phyloP scores from a whole-genome alignment of 2,888 invertebrate species.

The Aphrophora alni region DNA sequence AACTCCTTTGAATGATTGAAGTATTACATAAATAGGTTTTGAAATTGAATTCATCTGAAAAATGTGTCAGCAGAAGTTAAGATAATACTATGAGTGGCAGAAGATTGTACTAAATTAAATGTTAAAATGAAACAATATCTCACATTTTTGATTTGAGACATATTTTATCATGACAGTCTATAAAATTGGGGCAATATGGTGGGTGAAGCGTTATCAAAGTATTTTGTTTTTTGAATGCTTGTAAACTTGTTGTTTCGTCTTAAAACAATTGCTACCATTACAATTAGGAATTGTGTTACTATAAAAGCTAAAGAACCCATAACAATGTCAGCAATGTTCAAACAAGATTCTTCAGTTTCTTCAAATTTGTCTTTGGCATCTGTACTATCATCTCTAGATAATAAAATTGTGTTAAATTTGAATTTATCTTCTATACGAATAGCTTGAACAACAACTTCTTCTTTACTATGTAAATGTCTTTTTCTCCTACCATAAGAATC shows the following conservation, averaged over 20 bases:
- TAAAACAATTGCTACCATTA: not conserved
- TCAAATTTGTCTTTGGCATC: not conserved
- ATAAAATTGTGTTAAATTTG: conserved; percentile 33
- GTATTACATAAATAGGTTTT: too few relatives aligned
- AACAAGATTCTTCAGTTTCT: not conserved
- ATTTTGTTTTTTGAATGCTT: not conserved
- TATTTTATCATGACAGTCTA: not conserved
- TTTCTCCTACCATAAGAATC: conserved; percentile 84
- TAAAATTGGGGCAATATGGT: not conserved
- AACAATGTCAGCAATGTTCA: not conserved
- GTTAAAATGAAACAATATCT: too few relatives aligned
- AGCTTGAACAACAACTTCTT: conserved; percentile 46
- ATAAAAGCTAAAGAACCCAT: not conserved
- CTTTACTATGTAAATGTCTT: conserved; percentile 57
- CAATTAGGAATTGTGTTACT: not conserved
- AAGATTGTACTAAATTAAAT: too few relatives aligned
- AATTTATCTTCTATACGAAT: conserved; percentile 47
- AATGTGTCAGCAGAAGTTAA: too few relatives aligned
- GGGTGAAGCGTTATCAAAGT: not conserved
- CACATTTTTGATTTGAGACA: too few relatives aligned
- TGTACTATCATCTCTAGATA: not conserved
- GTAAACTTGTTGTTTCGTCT: not conserved
- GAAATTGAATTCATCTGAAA: too few relatives aligned
- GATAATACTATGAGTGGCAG: too few relatives aligned
- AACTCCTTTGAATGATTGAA: too few relatives aligned